These are phyloP conservation scores for Micrasema minimum DNA, from an alignment of 1,140 invertebrate genomes.

Conservation along the genomic window DNA sequence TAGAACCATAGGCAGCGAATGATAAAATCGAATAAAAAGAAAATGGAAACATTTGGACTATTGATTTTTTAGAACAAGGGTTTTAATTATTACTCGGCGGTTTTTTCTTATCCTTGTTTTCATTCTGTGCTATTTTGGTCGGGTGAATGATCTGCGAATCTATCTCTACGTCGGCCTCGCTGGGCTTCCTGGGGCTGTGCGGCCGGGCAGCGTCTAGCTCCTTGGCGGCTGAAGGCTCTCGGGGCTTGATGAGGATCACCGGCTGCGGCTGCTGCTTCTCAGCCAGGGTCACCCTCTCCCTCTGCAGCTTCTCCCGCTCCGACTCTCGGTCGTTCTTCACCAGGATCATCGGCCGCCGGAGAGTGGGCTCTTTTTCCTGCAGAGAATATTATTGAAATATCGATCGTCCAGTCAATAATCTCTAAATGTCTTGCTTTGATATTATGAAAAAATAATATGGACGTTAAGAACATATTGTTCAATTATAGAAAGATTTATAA, in stretches of 20 bases:
- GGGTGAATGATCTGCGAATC: slow-evolving; percentile 58
- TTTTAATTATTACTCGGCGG: slow-evolving; percentile 45
- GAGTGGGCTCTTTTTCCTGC: slow-evolving; percentile 57
- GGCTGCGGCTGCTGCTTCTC: slow-evolving; percentile 64
- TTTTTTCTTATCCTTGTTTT: slow-evolving; percentile 65
- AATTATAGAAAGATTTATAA: too few species aligned
- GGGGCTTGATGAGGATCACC: slow-evolving; percentile 63
- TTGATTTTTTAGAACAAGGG: too few species aligned
- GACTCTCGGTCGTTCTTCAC: slow-evolving; percentile 62
- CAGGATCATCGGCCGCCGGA: slow-evolving; percentile 61
- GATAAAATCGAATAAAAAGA: too few species aligned
- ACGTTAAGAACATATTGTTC: too few species aligned
- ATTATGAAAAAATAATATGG: too few species aligned
- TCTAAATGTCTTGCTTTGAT: too few species aligned
- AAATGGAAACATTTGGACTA: too few species aligned
- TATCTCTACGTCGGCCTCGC: slow-evolving; percentile 52
- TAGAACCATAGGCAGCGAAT: too few species aligned
- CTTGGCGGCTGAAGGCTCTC: slow-evolving; percentile 63
- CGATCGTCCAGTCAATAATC: too few species aligned
- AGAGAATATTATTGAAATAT: not conserved
- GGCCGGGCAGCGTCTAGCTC: slow-evolving; percentile 58
- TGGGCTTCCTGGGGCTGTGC: slow-evolving; percentile 58
- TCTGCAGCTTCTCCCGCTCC: slow-evolving; percentile 51
- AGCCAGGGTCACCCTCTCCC: slow-evolving; percentile 14
- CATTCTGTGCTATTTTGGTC: slow-evolving; percentile 65